phyloP scores from a whole-genome alignment of 2,797 vertebrate genomes.

The Simalia tracyae region DNA sequence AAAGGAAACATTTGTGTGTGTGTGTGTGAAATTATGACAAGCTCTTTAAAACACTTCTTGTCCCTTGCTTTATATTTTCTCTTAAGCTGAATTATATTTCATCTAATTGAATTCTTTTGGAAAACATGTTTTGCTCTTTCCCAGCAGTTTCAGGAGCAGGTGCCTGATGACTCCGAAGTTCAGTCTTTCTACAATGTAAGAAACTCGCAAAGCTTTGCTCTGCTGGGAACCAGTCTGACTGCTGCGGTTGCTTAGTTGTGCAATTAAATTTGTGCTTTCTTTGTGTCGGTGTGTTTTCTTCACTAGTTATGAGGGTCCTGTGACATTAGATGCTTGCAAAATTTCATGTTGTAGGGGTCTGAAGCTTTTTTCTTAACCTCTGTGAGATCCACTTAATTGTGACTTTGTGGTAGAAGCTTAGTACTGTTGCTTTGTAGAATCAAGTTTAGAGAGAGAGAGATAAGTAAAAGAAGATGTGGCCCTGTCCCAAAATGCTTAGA shows the following conservation, averaged over 20 bases:
- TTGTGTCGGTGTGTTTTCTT: neutral
- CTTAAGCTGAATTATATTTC: neutral
- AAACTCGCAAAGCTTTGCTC: constrained; percentile 55
- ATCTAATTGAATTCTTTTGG: neutral
- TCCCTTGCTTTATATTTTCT: neutral
- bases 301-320: neutral
- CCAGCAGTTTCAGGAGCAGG: constrained; percentile 77
- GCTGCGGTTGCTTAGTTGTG: constrained; percentile 38
- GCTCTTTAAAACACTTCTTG: neutral
- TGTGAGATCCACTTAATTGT: neutral
- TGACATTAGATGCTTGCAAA: neutral
- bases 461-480: neutral
- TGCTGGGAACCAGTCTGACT: constrained; percentile 14
- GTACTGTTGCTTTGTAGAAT: neutral
- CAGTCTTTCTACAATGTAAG: constrained; percentile 72
- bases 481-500: neutral
- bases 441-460: neutral
- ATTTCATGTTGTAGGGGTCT: neutral
- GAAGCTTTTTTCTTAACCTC: neutral
- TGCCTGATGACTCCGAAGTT: constrained; percentile 61
- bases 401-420: neutral
- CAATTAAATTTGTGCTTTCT: neutral
- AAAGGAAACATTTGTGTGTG: neutral
- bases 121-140: constrained; percentile 66
- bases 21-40: neutral